A percentile compares a stretch with the other conserved stretches of the same genome.
phyloP scores from a whole-genome alignment of 2,888 invertebrate species.

The Lathronympha strigana region DNA sequence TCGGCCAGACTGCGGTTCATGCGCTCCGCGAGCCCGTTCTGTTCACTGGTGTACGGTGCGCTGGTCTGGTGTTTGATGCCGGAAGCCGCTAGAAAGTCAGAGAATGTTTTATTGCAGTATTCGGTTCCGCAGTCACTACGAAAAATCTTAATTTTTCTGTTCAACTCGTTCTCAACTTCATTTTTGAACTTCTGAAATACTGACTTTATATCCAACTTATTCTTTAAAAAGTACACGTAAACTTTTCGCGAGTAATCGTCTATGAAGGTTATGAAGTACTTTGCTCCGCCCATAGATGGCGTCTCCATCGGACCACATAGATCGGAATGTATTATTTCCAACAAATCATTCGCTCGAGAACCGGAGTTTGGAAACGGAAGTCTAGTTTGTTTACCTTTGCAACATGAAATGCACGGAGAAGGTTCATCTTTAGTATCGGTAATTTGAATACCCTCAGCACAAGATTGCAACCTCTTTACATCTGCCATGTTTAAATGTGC shows the following conservation, averaged over 20 bases:
- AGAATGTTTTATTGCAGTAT: constrained; percentile 19
- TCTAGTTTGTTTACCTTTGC: not conserved
- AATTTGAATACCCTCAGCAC: not conserved
- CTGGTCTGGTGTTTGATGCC: not conserved
- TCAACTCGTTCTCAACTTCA: no score
- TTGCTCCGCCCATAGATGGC: constrained; percentile 53
- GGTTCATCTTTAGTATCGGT: not conserved
- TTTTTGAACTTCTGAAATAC: not conserved
- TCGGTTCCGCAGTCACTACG: constrained; percentile 26
- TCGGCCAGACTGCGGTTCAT: no score
- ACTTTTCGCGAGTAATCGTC: constrained; percentile 47
- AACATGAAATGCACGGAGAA: not conserved
- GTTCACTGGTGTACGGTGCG: not conserved
- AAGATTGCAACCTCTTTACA: not conserved
- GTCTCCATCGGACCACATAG: constrained; percentile 59
- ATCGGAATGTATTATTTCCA: constrained; percentile 44
- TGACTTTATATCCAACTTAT: constrained; percentile 53
- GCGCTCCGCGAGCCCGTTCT: not conserved
- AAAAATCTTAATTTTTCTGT: constrained; percentile 44
- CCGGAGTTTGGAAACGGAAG: not conserved
- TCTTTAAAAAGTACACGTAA: constrained; percentile 55
- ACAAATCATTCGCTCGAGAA: not conserved
- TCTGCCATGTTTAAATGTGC: no score
- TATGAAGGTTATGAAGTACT: constrained; percentile 50
- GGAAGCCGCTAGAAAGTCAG: constrained; percentile 39